phyloP scores from a whole-genome alignment of 1,140 invertebrate species.

The Trichonephila clavata region DNA sequence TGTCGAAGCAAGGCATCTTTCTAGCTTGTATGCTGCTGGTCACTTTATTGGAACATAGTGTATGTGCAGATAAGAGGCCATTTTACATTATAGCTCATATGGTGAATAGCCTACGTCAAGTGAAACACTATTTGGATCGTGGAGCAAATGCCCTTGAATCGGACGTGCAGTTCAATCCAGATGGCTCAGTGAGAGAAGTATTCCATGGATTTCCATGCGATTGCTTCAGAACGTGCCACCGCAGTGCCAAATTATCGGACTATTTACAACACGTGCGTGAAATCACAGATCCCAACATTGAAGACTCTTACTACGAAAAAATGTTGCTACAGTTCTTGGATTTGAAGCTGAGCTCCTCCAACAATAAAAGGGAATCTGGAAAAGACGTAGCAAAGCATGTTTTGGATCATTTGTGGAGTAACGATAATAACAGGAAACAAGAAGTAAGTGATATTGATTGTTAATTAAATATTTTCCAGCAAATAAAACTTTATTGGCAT shows the following conservation, averaged over 20 bases:
- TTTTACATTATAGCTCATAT: constrained; percentile 78
- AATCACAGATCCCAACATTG: constrained; percentile 49
- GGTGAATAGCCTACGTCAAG: constrained; percentile 74
- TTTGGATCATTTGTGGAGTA: constrained; percentile 76
- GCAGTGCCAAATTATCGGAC: constrained; percentile 17
- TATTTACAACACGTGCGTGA: constrained; percentile 50
- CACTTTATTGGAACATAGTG: no score
- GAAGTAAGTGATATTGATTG: neutral
- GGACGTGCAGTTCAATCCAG: constrained; percentile 68
- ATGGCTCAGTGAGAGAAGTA: constrained; percentile 62
- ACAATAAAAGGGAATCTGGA: constrained; percentile 75
- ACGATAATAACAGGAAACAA: constrained; percentile 2
- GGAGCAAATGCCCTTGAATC: constrained; percentile 77
- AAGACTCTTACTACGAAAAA: constrained; percentile 52
- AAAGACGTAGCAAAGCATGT: constrained; percentile 76
- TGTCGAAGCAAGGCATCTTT: no score
- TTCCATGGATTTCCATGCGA: constrained; percentile 77
- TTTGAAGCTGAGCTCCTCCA: constrained; percentile 75
- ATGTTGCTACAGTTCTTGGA: constrained; percentile 75
- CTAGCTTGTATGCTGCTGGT: no score
- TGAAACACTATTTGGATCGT: constrained; percentile 69
- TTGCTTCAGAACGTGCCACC: constrained; percentile 64
- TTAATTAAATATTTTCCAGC: neutral
- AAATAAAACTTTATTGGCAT: neutral
- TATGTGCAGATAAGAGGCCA: constrained; percentile 37